Conservation (phyloP, 2,888 invertebrate genomes). For the Ephialtes manifestator region DNA sequence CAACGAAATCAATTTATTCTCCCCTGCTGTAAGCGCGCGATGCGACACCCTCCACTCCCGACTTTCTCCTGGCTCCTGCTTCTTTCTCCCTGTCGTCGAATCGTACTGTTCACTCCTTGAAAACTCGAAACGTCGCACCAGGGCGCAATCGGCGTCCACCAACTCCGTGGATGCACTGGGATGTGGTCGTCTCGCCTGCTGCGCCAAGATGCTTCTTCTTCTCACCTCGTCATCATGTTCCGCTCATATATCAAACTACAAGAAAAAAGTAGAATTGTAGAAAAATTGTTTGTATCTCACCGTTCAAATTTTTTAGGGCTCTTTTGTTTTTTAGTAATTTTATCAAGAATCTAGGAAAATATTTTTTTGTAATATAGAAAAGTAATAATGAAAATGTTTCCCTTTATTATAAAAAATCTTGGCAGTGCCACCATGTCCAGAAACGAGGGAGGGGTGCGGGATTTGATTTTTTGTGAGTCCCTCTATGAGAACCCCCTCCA, state of each 20-base stretch:
- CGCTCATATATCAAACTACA: conserved; percentile 18
- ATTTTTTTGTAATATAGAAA: too few relatives aligned
- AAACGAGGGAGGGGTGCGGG: too few relatives aligned
- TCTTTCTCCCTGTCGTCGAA: conserved; percentile 24
- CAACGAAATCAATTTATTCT: conserved; percentile 86
- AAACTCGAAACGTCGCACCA: conserved; percentile 45
- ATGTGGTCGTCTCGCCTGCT: conserved; percentile 22
- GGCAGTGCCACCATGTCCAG: too few relatives aligned
- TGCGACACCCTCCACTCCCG: conserved; percentile 59
- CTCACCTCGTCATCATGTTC: conserved; percentile 49
- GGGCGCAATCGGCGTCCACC: conserved; percentile 54
- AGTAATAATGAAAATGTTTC: too few relatives aligned
- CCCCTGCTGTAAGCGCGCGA: conserved; percentile 72
- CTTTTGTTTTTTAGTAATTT: not conserved
- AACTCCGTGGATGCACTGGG: conserved; percentile 25
- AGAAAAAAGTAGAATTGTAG: not conserved
- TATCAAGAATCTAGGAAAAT: too few relatives aligned
- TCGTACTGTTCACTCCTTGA: conserved; percentile 25
- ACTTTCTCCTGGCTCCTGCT: conserved; percentile 63
- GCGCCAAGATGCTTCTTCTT: conserved; percentile 31
- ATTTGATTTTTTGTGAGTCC: too few relatives aligned
- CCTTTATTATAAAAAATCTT: too few relatives aligned
- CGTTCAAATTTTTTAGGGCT: not conserved
- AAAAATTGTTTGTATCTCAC: not conserved
- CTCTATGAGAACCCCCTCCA: too few relatives aligned